These are phyloP conservation scores for Halcyon badia DNA, from an alignment of 2,797 vertebrate genomes.

Conservation along the genomic window DNA sequence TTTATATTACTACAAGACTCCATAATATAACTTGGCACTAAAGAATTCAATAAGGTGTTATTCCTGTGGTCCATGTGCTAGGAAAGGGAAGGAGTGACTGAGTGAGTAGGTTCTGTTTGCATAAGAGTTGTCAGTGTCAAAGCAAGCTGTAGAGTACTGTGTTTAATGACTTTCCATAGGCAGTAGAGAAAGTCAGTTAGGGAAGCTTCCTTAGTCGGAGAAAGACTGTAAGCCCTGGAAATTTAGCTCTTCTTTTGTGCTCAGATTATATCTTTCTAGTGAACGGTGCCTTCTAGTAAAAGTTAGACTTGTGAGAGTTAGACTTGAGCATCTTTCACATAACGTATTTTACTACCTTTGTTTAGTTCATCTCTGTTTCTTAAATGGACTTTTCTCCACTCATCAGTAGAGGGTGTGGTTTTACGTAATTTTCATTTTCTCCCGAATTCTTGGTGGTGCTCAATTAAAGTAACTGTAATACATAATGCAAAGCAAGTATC, in stretches of 20 bases:
- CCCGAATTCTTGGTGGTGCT: conserved; percentile 4
- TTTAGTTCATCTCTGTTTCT: not conserved
- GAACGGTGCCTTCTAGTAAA: not conserved
- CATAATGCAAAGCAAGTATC: not conserved
- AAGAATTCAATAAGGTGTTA: not conserved
- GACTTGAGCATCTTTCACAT: not conserved
- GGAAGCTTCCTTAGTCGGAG: not conserved
- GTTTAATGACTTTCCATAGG: not conserved
- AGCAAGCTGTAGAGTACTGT: not conserved
- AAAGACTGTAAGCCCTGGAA: not conserved
- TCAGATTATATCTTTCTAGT: not conserved
- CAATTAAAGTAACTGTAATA: conserved; percentile 1
- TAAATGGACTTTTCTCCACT: conserved; percentile 10
- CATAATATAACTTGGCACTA: not conserved
- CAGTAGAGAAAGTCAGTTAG: not conserved
- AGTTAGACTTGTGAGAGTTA: not conserved
- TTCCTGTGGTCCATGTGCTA: not conserved
- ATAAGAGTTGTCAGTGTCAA: not conserved
- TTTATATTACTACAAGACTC: not conserved
- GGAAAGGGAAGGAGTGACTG: not conserved
- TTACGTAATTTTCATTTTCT: not conserved
- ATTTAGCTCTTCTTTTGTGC: not conserved
- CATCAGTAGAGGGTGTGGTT: not conserved
- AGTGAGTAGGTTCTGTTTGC: not conserved
- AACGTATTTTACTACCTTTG: not conserved